Conservation (phyloP, 2,797 vertebrate species). For the Chelmon rostratus region DNA sequence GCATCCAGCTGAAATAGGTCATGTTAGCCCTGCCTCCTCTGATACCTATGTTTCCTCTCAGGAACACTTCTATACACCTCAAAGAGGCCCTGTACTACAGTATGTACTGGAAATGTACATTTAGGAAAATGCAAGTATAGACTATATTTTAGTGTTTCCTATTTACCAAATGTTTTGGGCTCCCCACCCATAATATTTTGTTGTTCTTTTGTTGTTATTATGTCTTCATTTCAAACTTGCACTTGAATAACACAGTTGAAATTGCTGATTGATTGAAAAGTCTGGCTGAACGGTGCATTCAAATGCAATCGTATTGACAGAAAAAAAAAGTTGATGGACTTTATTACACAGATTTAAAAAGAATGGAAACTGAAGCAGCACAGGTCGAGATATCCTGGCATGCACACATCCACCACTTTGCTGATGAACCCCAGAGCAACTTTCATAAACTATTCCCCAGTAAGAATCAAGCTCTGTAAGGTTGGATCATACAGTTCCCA, state of each 20-base stretch:
- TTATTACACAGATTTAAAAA: background rate
- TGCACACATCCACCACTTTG: too few relatives aligned
- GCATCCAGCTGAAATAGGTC: slow-evolving; percentile 43
- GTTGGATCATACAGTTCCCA: background rate
- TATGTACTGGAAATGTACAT: background rate
- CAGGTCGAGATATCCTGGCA: background rate
- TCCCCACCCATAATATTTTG: background rate
- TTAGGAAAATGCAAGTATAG: background rate
- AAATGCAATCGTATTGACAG: background rate
- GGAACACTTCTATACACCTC: background rate
- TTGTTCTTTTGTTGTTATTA: background rate
- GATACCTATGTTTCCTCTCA: slow-evolving; percentile 10
- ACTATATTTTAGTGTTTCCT: background rate
- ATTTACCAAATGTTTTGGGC: background rate
- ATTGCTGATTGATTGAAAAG: background rate
- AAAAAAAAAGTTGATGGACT: background rate
- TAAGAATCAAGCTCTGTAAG: background rate
- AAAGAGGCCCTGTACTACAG: slow-evolving; percentile 10
- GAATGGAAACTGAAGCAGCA: background rate
- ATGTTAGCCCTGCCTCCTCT: slow-evolving; percentile 27
- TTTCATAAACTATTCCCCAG: background rate
- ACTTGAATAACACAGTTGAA: background rate
- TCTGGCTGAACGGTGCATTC: background rate
- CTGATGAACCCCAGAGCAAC: too few relatives aligned
- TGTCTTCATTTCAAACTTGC: background rate